Evolutionary conservation across 2,888 invertebrate species (phyloP).

Genomic region (Electrophaes corylata): DNA sequence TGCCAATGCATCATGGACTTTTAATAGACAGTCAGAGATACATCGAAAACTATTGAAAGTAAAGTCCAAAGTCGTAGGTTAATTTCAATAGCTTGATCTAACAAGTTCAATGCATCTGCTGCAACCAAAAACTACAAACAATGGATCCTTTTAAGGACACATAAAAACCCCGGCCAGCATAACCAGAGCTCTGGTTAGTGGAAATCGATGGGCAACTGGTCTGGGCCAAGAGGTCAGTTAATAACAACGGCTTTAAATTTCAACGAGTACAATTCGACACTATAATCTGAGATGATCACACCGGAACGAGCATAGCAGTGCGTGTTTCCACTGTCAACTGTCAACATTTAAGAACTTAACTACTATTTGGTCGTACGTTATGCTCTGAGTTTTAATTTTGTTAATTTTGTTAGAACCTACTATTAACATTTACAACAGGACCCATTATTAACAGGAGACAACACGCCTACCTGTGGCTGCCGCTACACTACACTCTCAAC

Average conservation of each 20-base stretch:
- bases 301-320: constrained; percentile 67
- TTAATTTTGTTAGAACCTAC: no score
- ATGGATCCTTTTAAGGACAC: constrained; percentile 68
- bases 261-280: constrained; percentile 72
- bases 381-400: no score
- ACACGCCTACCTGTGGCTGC: no score
- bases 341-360: no score
- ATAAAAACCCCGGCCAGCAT: constrained; percentile 59
- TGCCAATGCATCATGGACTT: no score
- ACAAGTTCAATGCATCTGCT: constrained; percentile 40
- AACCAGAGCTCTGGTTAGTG: constrained; percentile 44
- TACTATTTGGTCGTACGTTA: no score
- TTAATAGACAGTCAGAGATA: no score
- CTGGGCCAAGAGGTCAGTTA: constrained; percentile 43
- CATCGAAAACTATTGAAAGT: no score
- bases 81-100: constrained; percentile 50
- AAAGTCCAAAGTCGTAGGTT: not conserved
- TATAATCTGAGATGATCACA: constrained; percentile 71
- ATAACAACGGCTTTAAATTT: constrained; percentile 56
- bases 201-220: constrained; percentile 36
- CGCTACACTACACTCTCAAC: no score
- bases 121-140: constrained; percentile 58
- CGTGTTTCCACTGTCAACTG: constrained; percentile 59
- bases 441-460: no score
- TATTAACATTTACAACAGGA: no score